Evolutionary conservation across 2,797 vertebrate genomes (phyloP), one percentile per base, ranked within the genome.

Genomic region (Danio aesculapii): DNA sequence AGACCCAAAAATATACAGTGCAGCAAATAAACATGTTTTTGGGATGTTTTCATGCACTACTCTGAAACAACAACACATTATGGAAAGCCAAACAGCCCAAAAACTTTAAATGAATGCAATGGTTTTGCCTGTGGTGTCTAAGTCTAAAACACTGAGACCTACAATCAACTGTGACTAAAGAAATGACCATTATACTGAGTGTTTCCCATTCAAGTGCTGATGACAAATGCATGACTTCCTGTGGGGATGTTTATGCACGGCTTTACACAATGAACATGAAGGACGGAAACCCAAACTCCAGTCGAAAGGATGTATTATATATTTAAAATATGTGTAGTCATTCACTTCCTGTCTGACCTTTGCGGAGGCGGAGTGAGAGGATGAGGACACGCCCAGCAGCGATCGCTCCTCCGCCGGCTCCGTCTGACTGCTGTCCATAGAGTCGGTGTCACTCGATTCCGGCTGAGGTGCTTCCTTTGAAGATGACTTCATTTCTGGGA

Each of bases 401-500:
- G 92, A 90, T 83, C 85, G 90, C 75, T 93, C 89, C 58, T 94
- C 94, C 0, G 82, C 73, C 0, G 83, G 71, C 17, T 89, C 88
- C 0, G 85, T 84, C 5, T 82, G 88, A 1, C 88, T 83, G 6
- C 83, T 84, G 55, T 91, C 85, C 6, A 91, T 59, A 0, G 89
- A 82, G 79, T 88, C 90, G 0, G 74, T 84, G n/a, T 84, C 89
- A 0, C 83, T 91, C 0, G 89, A 82, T 14, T 93, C 93, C 0
- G 90, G 89, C 70, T 93, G 83, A 70, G 89, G 89, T 63, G 89
- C 94, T 6, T 95, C 95, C 12, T 90, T 69, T 0, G 85, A 63
- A 75, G 84, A 86, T 0, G 91, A 84, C 79, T 93, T 95, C 75
- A 95, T 92, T 88, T 99, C 98, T 0, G 95, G 96, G 87, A 99